Evolutionary conservation across 2,888 invertebrate genomes (phyloP).

Genomic region (Sipha maydis): DNA sequence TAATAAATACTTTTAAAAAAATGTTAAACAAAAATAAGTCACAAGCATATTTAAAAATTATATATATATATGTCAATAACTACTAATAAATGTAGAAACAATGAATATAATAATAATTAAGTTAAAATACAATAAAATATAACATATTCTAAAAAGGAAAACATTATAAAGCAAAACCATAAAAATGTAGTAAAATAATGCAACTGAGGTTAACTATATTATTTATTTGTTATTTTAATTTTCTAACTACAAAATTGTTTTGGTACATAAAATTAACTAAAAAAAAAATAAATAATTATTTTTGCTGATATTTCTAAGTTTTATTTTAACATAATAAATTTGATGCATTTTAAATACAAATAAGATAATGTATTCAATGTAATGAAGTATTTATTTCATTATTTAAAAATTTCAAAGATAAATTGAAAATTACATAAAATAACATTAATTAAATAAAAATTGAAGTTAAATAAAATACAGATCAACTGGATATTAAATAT

Average conservation of each 20-base stretch:
- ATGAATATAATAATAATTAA: neutral
- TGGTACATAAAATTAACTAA: neutral
- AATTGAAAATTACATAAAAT: neutral
- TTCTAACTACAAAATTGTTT: slow-evolving; percentile 22
- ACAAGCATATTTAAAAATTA: neutral
- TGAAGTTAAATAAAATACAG: neutral
- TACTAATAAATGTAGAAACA: slow-evolving; percentile 15
- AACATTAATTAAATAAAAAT: neutral
- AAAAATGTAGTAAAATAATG: slow-evolving; percentile 8
- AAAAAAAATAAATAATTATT: neutral
- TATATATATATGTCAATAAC: neutral
- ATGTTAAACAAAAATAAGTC: neutral
- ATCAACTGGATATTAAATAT: neutral
- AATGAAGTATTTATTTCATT: neutral
- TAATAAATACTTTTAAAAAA: slow-evolving; percentile 10
- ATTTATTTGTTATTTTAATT: slow-evolving; percentile 9
- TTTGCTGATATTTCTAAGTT: neutral
- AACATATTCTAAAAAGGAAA: slow-evolving; percentile 10
- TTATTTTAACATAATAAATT: neutral
- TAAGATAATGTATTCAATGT: neutral
- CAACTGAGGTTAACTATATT: slow-evolving; percentile 9
- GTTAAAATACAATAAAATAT: neutral
- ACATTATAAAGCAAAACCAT: slow-evolving; percentile 9
- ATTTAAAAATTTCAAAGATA: neutral
- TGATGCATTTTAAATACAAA: neutral